Base-by-base conservation (phyloP, 1,140 invertebrate species). In the Pygmarrhopalites habei region DNA sequence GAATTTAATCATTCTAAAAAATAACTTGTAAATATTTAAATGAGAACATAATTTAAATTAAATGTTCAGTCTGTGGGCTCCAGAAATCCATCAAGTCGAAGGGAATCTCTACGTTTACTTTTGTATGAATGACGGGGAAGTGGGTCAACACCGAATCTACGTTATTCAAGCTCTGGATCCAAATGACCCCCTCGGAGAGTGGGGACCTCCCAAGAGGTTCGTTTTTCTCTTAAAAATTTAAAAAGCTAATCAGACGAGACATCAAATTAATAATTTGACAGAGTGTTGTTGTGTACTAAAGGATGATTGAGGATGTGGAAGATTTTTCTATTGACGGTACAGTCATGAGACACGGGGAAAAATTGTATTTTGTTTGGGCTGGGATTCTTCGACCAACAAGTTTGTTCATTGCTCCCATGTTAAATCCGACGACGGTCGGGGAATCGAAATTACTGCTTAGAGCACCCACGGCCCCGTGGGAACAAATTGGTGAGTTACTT, bases 81-180 rank as follows among this genome's bases (percentile, higher is more conserved):
- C 59, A 10, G 46, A 60, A 52, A 19, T 67, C 4, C 60, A 62
- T 1, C 30, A 41, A 15, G 39, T 67, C 19, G 49, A 60, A 15
- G 60, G 52, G 1, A 39, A 67, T 12, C 56, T 59, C 7, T 60
- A 60, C 57, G 29, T 67, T 39, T 63, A 67, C 32, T 67, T 63
- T 39, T n/a, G n/a, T n/a, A 60, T 57, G 1, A 30, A 55, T 44
- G 47, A 63, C 29, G 7, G 46, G 28, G 1, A 58, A 56, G 29
- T 21, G 7, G 5, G 5, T 10, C 14, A 19, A 10, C 57, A 59
- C 25, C 14, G 35, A 29, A 59, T 59, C 41, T 59, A 46, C n/a
- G 57, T 29, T 2, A 59, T 59, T 3, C 23, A 59, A 26, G 57
- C 57, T 25, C 41, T 46, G 1, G 57, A 59, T 44, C 41, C 44